Conservation (phyloP, 2,888 invertebrate genomes). For the Cerastoderma edule region DNA sequence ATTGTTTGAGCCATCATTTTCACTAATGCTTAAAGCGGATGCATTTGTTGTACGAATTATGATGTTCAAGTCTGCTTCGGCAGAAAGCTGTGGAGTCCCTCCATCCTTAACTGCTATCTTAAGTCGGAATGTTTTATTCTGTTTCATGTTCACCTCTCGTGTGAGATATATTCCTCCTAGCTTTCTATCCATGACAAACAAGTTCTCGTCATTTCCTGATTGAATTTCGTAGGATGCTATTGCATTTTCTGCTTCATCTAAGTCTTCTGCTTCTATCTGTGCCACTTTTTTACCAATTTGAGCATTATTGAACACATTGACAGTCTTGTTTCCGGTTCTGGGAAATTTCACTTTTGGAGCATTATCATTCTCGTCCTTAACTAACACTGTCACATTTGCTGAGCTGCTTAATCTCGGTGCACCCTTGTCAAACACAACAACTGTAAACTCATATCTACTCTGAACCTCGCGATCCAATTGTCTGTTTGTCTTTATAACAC, state of each 20-base stretch:
- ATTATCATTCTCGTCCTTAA: conserved; percentile 79
- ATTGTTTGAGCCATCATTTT: conserved; percentile 53
- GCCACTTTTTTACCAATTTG: conserved; percentile 62
- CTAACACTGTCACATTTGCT: conserved; percentile 59
- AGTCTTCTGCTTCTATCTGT: conserved; percentile 62
- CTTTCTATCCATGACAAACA: conserved; percentile 62
- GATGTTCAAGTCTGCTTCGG: conserved; percentile 56
- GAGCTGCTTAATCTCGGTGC: conserved; percentile 52
- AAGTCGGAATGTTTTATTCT: conserved; percentile 59
- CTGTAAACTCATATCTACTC: conserved; percentile 58
- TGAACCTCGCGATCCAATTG: conserved; percentile 62
- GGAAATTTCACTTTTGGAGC: conserved; percentile 76
- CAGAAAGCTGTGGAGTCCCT: conserved; percentile 61
- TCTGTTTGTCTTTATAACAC: conserved; percentile 61
- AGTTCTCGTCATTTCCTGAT: conserved; percentile 60
- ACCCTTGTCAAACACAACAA: conserved; percentile 65
- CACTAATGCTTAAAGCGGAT: conserved; percentile 21
- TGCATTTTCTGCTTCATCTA: conserved; percentile 59
- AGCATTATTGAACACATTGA: conserved; percentile 65
- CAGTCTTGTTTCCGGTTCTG: conserved; percentile 66
- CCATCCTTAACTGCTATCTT: conserved; percentile 69
- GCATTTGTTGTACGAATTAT: conserved; percentile 34
- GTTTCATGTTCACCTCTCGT: conserved; percentile 38
- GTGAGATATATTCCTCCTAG: conserved; percentile 64
- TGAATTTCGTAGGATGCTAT: conserved; percentile 59